Evolutionary conservation across 2,888 invertebrate genomes (phyloP).

Genomic region (Cecidostiba fungosa): DNA sequence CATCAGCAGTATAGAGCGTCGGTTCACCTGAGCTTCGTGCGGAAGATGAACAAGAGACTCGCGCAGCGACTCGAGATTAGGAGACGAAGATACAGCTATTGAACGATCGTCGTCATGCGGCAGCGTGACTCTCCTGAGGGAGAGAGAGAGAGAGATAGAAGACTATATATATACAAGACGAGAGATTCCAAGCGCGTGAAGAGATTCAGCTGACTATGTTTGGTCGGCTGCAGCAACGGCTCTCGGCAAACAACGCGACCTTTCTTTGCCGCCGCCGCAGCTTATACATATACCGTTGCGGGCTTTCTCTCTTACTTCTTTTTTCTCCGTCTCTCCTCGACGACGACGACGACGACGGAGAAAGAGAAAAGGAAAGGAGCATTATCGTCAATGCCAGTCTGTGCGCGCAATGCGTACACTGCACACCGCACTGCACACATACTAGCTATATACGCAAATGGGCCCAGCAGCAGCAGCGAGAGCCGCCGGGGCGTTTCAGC

Average conservation of each 20-base stretch:
- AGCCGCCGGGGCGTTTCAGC: constrained; percentile 41
- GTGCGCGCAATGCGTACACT: neutral
- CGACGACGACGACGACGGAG: neutral
- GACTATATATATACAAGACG: neutral
- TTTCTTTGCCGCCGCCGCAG: constrained; percentile 64
- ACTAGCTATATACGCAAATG: constrained; percentile 37
- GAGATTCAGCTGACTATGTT: constrained; percentile 51
- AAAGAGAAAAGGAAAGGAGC: neutral
- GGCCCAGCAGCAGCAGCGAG: neutral
- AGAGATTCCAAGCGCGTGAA: constrained; percentile 39
- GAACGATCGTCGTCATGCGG: constrained; percentile 39
- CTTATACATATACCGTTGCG: constrained; percentile 40
- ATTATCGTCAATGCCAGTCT: constrained; percentile 51
- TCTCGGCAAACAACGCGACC: constrained; percentile 65
- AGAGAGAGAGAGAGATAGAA: neutral
- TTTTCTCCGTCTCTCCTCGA: neutral
- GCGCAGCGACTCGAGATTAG: constrained; percentile 23
- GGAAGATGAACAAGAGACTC: constrained; percentile 23
- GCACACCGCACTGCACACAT: too few relatives aligned
- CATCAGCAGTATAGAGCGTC: neutral
- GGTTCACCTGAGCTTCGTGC: constrained; percentile 25
- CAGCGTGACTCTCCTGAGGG: constrained; percentile 24
- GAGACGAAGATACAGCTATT: constrained; percentile 38
- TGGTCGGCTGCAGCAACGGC: constrained; percentile 33
- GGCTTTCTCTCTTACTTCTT: constrained; percentile 9